Evolutionary conservation across 2,888 invertebrate genomes (phyloP), one percentile per base, ranked within the genome.

Genomic region (Nasonovia ribisnigri): DNA sequence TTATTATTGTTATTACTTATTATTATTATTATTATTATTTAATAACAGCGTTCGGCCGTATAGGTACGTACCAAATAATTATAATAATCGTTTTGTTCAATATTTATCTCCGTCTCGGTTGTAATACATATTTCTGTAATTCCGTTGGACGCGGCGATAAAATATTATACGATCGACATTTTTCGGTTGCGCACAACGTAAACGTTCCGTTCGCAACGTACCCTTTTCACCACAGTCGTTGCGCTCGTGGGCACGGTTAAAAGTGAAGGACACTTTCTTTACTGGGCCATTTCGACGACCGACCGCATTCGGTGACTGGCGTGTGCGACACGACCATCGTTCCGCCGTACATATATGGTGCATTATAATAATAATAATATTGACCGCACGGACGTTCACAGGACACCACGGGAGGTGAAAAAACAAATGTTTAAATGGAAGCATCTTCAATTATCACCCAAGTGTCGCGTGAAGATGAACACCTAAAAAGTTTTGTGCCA

Each of bases 371-470:
- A 54, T 42, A 54, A 57, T 54, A 24, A 36, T 29, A 54, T n/a
- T 43, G n/a, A 36, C 84, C 29, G 67, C 48, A 67, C 90, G n/a
- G 54, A 93, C 84, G 89, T n/a, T 24, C 92, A 43, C 88, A 60
- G 42, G 42, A 86, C 60, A 46, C 84, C 46, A 84, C 89, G 36
- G 48, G 36, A 84, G 48, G 84, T 86, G 43, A 86, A 20, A 42
- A 84, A 95, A 96, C 97, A 96, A 97, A 97, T 97, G 97, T 97
- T 97, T 97, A 97, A 97, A 98, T 98, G 99, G 99, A 99, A 98
- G 98, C 98, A 97, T 98, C 98, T 98, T 99, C 98, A 98, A 98
- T 99, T 97, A 99, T 99, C 97, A 98, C 98, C 97, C 98, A 98
- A 97, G 99, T 98, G 97, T 98, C 98, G 97, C 98, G 98, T 97